These are phyloP conservation scores for Melanostigma gelatinosum DNA, from an alignment of 2,113 vertebrate species.

Conservation along the genomic window DNA sequence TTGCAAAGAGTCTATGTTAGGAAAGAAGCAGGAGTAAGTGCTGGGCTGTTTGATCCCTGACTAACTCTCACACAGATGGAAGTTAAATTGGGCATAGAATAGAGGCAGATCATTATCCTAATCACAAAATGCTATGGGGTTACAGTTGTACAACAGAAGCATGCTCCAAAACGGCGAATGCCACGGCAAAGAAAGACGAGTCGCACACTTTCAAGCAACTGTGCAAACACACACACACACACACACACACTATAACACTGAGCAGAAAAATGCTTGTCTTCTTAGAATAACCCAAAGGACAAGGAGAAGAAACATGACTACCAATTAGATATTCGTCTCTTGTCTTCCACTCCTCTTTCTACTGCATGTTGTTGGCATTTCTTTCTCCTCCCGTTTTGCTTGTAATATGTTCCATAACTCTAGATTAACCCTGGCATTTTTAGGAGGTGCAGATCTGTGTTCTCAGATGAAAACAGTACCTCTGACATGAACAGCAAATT, in stretches of 20 bases:
- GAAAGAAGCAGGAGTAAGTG: conserved; percentile 1
- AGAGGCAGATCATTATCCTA: conserved; percentile 52
- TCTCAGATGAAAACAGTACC: conserved; percentile 24
- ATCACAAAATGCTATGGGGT: conserved; percentile 47
- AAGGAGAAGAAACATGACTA: conserved; percentile 26
- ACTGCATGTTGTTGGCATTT: not conserved
- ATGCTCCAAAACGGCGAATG: conserved; percentile 26
- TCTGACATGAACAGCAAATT: conserved; percentile 22
- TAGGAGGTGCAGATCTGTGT: conserved; percentile 19
- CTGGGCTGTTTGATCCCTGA: conserved; percentile 4
- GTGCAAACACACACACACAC: conserved; percentile 12
- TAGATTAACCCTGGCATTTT: not conserved
- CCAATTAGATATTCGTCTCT: conserved; percentile 33
- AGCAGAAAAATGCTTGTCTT: conserved; percentile 23
- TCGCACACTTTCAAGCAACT: not conserved
- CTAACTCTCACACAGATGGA: conserved; percentile 16
- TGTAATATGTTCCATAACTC: conserved; percentile 29
- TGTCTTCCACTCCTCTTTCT: not conserved
- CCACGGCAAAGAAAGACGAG: conserved; percentile 15
- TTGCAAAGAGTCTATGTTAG: not conserved
- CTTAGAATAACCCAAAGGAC: conserved; percentile 25
- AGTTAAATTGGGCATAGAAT: conserved; percentile 46
- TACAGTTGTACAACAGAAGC: conserved; percentile 23
- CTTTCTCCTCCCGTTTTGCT: not conserved
- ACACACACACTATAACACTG: conserved; percentile 12